Percentiles rank a stretch among this genome's conserved stretches.
phyloP scores from a whole-genome alignment of 2,113 vertebrate species.

The Hippocampus barbouri region DNA sequence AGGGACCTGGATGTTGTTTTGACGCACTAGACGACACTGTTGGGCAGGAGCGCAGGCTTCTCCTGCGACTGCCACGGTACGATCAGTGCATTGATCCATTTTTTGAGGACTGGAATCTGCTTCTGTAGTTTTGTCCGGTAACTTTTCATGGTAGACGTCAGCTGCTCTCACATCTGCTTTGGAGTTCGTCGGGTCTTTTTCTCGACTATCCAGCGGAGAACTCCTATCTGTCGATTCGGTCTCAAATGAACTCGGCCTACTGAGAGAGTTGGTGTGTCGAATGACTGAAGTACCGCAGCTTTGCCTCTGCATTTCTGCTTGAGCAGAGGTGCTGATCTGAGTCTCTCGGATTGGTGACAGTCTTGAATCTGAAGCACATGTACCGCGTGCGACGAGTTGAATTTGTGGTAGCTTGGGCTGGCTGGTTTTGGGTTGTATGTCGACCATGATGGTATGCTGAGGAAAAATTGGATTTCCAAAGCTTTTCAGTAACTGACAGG shows the following conservation, averaged over 20 bases:
- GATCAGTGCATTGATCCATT: slow-evolving; percentile 64
- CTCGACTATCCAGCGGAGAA: slow-evolving; percentile 76
- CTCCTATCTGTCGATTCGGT: slow-evolving; percentile 81
- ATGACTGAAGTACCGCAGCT: slow-evolving; percentile 94
- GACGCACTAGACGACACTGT: slow-evolving; percentile 85
- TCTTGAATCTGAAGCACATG: slow-evolving; percentile 73
- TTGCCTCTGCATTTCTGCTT: slow-evolving; percentile 82
- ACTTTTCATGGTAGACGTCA: slow-evolving; percentile 60
- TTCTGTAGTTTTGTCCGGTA: slow-evolving; percentile 51
- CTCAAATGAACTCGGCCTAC: slow-evolving; percentile 88
- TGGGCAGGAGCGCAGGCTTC: slow-evolving; percentile 72
- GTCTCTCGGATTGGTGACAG: slow-evolving; percentile 74
- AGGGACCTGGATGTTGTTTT: slow-evolving; percentile 96
- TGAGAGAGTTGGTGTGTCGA: slow-evolving; percentile 94
- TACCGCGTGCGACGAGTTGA: slow-evolving; percentile 75
- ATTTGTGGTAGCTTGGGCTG: slow-evolving; percentile 75
- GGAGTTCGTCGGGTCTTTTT: slow-evolving; percentile 70
- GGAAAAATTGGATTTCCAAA: slow-evolving; percentile 56
- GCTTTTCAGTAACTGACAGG: slow-evolving; percentile 61
- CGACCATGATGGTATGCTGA: slow-evolving; percentile 59
- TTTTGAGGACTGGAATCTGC: slow-evolving; percentile 52
- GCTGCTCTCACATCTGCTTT: slow-evolving; percentile 58
- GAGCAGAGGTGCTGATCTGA: slow-evolving; percentile 62
- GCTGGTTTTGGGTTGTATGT: slow-evolving; percentile 66
- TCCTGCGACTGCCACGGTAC: slow-evolving; percentile 35